Conservation (phyloP, 1,140 invertebrate species). For the Hyphantria cunea region DNA sequence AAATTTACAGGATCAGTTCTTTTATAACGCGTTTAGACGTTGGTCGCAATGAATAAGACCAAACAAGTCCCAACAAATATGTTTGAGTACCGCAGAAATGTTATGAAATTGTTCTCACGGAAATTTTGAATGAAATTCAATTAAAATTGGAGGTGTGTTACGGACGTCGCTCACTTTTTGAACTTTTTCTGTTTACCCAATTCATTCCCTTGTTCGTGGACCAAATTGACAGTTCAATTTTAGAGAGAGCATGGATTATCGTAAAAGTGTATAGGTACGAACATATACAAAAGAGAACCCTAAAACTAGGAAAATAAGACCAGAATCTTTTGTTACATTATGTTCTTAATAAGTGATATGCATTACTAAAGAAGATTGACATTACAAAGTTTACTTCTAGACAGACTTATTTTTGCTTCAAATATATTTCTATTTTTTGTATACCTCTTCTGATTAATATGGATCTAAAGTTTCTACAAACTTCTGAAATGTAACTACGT, state of each 20-base stretch:
- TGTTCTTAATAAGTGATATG: constrained; percentile 21
- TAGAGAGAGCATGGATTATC: constrained; percentile 28
- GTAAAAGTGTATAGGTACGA: constrained; percentile 7
- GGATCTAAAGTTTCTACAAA: too few relatives aligned
- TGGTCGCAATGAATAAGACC: too few relatives aligned
- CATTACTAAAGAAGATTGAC: constrained; percentile 1
- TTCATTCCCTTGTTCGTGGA: constrained; percentile 23
- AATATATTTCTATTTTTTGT: too few relatives aligned
- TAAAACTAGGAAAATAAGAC: constrained; percentile 7
- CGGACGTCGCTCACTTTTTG: constrained; percentile 37
- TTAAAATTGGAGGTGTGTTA: constrained; percentile 31
- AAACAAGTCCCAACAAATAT: too few relatives aligned
- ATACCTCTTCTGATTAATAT: too few relatives aligned
- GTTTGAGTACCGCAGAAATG: constrained; percentile 2
- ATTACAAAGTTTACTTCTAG: not conserved
- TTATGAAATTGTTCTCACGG: constrained; percentile 19
- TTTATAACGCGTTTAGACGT: too few relatives aligned
- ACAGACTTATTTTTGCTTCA: not conserved
- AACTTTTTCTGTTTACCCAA: constrained; percentile 25
- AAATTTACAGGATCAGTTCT: not conserved
- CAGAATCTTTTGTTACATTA: constrained; percentile 27
- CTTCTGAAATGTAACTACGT: too few relatives aligned
- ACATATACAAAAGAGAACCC: constrained; percentile 13
- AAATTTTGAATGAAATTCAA: constrained; percentile 40
- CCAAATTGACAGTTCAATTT: constrained; percentile 40